phyloP scores from a whole-genome alignment of 2,797 vertebrate species.

The Phylloscopus collybita region DNA sequence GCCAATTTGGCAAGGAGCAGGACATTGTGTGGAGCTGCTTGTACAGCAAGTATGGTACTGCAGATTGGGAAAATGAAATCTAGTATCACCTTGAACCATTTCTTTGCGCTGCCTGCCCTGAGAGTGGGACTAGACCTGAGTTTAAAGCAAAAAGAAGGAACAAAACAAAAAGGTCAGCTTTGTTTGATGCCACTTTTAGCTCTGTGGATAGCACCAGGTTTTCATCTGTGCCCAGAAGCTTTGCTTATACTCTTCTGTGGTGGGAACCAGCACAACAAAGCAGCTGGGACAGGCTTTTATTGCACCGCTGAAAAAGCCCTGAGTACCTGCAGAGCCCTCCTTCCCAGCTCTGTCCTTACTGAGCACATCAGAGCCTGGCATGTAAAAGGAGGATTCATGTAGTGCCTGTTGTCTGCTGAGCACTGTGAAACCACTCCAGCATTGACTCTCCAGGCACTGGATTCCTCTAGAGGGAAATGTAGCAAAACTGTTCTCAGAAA shows the following conservation, averaged over 20 bases:
- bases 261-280: neutral
- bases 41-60: neutral
- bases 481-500: neutral
- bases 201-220: neutral
- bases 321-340: neutral
- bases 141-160: neutral
- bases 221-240: neutral
- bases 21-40: neutral
- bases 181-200: neutral
- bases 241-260: neutral
- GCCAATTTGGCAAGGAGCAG: neutral
- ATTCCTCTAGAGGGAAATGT: neutral
- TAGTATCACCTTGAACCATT: neutral
- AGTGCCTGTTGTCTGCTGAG: neutral
- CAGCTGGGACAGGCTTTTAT: neutral
- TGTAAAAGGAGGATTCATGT: neutral
- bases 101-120: neutral
- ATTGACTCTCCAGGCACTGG: accelerated
- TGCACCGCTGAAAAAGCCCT: neutral
- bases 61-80: neutral
- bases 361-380: neutral
- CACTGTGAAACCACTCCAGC: neutral
- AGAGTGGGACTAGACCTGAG: neutral
- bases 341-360: neutral
- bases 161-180: neutral